A percentile compares a stretch with the other conserved stretches of the same genome.
These are phyloP conservation scores for Cremastobaeus sp. DNA, from an alignment of 2,888 invertebrate species.

Conservation along the genomic window DNA sequence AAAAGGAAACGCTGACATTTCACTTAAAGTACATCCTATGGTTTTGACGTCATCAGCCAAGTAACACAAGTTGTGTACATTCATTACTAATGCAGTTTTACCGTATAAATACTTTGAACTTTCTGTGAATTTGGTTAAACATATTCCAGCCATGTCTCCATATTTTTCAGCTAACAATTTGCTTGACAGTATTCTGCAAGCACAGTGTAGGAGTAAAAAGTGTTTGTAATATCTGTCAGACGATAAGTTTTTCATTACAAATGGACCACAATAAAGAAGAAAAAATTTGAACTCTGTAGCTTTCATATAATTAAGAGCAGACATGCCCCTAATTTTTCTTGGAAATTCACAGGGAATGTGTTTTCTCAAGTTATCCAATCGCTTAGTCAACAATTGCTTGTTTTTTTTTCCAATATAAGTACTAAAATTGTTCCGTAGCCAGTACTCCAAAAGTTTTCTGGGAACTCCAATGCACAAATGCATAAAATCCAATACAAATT, in stretches of 20 bases:
- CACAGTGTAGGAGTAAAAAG: background rate
- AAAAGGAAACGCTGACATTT: background rate
- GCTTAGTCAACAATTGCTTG: too few species aligned
- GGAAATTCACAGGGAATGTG: background rate
- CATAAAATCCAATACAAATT: conserved; percentile 2
- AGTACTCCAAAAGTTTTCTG: conserved; percentile 2
- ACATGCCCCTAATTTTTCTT: background rate
- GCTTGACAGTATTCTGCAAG: background rate
- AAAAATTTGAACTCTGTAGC: background rate
- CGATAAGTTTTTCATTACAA: background rate
- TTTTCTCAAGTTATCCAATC: too few species aligned
- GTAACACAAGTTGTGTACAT: background rate
- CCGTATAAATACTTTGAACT: background rate
- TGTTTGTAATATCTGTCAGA: background rate
- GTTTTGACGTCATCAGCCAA: background rate
- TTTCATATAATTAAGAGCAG: background rate
- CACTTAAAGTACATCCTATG: background rate
- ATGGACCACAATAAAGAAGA: background rate
- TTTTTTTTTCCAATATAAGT: background rate
- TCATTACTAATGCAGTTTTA: background rate
- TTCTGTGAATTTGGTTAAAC: background rate
- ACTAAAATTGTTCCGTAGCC: background rate
- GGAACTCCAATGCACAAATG: conserved; percentile 7
- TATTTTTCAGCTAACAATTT: background rate
- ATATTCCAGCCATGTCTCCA: background rate